phyloP scores from a whole-genome alignment of 1,140 invertebrate species.

The Zaprionus ghesquierei region DNA sequence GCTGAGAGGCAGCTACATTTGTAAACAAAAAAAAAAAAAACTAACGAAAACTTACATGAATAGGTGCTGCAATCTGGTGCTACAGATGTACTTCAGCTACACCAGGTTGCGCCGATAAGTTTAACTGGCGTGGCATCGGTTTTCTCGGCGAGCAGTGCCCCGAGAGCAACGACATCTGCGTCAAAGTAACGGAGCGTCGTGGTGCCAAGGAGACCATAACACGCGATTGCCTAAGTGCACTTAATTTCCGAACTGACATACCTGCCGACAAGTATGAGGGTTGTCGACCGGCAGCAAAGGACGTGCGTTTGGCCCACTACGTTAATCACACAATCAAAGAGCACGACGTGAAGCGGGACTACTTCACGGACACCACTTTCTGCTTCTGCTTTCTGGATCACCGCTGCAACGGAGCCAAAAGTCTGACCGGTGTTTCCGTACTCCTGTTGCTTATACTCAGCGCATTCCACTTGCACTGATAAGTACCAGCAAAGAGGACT shows the following conservation, averaged over 20 bases:
- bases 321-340: slow-evolving; percentile 94
- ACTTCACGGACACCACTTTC: slow-evolving; percentile 92
- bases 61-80: slow-evolving; percentile 88
- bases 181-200: slow-evolving; percentile 94
- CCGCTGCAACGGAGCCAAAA: slow-evolving; percentile 88
- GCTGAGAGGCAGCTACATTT: neutral
- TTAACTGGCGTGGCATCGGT: slow-evolving; percentile 90
- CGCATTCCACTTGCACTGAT: neutral
- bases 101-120: slow-evolving; percentile 92
- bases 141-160: slow-evolving; percentile 89
- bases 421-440: slow-evolving; percentile 9
- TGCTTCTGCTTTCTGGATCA: slow-evolving; percentile 96
- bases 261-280: slow-evolving; percentile 96
- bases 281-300: slow-evolving; percentile 90
- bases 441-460: slow-evolving; percentile 22
- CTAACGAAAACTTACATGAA: neutral
- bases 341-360: slow-evolving; percentile 91
- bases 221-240: slow-evolving; percentile 92
- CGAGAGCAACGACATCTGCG: slow-evolving; percentile 93
- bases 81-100: slow-evolving; percentile 95
- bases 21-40: neutral
- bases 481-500: neutral
- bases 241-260: slow-evolving; percentile 91
- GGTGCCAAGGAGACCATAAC: slow-evolving; percentile 92
- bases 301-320: slow-evolving; percentile 92